Conservation (phyloP, 2,797 vertebrate species). For the Mormyrus hasselquistii region DNA sequence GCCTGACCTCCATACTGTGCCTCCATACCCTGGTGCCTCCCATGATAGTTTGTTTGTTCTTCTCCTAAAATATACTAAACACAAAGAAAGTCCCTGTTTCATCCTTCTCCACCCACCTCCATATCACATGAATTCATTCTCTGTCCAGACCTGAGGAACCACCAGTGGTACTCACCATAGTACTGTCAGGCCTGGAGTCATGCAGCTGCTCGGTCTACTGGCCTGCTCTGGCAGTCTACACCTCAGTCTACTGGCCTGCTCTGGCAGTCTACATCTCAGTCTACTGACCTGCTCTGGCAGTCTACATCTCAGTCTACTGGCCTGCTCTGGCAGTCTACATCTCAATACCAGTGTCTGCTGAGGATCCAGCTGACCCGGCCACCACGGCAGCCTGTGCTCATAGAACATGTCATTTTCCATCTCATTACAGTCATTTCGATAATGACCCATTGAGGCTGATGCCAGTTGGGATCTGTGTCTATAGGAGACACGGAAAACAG, state of each 20-base stretch:
- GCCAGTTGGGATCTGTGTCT: neutral
- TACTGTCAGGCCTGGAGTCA: too few species aligned
- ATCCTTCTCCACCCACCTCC: neutral
- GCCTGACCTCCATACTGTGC: neutral
- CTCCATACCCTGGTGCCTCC: neutral
- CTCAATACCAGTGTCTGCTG: neutral
- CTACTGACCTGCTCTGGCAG: too few species aligned
- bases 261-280: too few species aligned
- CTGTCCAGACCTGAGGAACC: neutral
- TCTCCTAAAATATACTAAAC: neutral
- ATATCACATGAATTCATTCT: neutral
- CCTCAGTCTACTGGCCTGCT: too few species aligned
- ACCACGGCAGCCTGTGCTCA: neutral
- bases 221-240: too few species aligned
- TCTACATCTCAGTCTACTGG: neutral
- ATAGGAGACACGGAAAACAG: neutral
- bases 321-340: neutral
- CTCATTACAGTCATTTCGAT: constrained; percentile 17
- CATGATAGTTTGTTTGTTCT: neutral
- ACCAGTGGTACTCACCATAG: neutral
- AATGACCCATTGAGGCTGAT: constrained; percentile 20
- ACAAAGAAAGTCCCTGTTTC: neutral
- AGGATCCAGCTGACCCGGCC: neutral
- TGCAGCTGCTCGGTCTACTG: too few species aligned
- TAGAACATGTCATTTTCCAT: neutral